Percentiles rank a stretch among this genome's conserved stretches.
Evolutionary conservation across 1,140 invertebrate species (phyloP).

Genomic region (Lanistes nyassanus): DNA sequence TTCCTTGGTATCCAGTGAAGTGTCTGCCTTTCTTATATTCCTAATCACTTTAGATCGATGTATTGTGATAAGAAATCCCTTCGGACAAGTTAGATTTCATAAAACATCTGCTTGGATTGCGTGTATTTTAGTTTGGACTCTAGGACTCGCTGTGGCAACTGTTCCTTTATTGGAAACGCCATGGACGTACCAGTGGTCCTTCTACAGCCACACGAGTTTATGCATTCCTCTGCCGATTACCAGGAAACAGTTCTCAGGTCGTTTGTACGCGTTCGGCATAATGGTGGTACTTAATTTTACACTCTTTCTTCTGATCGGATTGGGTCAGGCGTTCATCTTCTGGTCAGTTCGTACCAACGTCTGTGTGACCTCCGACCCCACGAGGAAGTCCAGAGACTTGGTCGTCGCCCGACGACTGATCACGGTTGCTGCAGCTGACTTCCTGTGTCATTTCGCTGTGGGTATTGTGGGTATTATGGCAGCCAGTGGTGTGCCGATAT

Average conservation of each 20-base stretch:
- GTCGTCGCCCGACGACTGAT: slow-evolving; percentile 25
- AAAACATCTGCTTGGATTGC: slow-evolving; percentile 17
- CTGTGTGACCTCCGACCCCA: not conserved
- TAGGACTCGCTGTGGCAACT: slow-evolving; percentile 2
- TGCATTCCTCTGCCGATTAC: slow-evolving; percentile 42
- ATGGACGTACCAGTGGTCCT: slow-evolving; percentile 11
- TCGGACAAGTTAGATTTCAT: slow-evolving; percentile 27
- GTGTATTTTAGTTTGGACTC: slow-evolving; percentile 22
- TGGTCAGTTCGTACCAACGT: slow-evolving; percentile 17
- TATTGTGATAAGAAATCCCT: slow-evolving; percentile 47
- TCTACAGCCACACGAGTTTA: slow-evolving; percentile 41
- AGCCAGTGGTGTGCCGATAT: slow-evolving; percentile 17
- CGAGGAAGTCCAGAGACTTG: slow-evolving; percentile 13
- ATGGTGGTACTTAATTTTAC: slow-evolving; percentile 38
- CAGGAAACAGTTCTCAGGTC: slow-evolving; percentile 17
- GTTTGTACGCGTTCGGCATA: slow-evolving; percentile 34
- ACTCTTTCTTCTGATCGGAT: slow-evolving; percentile 35
- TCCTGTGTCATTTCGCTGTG: slow-evolving; percentile 34
- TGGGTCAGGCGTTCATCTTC: slow-evolving; percentile 41
- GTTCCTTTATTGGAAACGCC: slow-evolving; percentile 26
- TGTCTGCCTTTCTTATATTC: slow-evolving; percentile 47
- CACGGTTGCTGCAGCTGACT: slow-evolving; percentile 28
- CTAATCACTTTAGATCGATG: slow-evolving; percentile 52
- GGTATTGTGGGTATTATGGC: slow-evolving; percentile 21
- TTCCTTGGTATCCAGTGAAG: slow-evolving; percentile 46